Base-by-base conservation (phyloP, 2,113 vertebrate species). In the Andinoacara biseriatus region DNA sequence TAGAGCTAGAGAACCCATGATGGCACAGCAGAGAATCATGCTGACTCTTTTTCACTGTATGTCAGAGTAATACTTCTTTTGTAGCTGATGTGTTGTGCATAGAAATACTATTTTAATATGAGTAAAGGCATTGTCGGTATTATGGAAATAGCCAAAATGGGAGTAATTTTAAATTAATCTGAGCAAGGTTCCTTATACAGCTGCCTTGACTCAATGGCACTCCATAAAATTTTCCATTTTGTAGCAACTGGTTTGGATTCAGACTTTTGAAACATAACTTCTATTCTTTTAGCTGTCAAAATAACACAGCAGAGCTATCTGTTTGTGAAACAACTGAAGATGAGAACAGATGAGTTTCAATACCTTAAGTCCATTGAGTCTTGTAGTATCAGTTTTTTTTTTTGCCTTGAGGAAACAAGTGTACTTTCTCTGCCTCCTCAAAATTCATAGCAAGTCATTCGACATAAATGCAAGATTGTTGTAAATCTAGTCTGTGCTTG, bases 1-100 rank as follows among this genome's bases (percentile, higher is more conserved):
- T 22, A 35, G 74, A 72, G 74, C 83, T 59, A 59, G 65, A 86
- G 79, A 61, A 75, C 67, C 82, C 58, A 80, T 87, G 78, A 63
- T 13, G 18, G 78, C 81, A 61, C 61, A 74, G 83, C 35, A 60
- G 77, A 61, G 60, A 78, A 86, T 90, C 84, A 57, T 1, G 15
- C 40, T 56, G 43, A 67, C 76, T 46, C 62, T 81, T 75, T 80
- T 80, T 58, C 74, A 63, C 58, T 79, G 35, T 24, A 59, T 60
- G 74, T 81, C 56, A 85, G 58, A 80, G 35, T 58, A 49, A 77
- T 74, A 65, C 57, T 72, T 76, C 52, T 85, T 74, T 84, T 88
- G 29, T 61, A 26, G 59, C 77, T 58, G 77, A 75, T 84, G 43
- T 82, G 38, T 59, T 35, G 11, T 46, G 40, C 11, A 52, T 26